Conservation (phyloP, 2,113 vertebrate genomes). For the Andinoacara biseriatus region DNA sequence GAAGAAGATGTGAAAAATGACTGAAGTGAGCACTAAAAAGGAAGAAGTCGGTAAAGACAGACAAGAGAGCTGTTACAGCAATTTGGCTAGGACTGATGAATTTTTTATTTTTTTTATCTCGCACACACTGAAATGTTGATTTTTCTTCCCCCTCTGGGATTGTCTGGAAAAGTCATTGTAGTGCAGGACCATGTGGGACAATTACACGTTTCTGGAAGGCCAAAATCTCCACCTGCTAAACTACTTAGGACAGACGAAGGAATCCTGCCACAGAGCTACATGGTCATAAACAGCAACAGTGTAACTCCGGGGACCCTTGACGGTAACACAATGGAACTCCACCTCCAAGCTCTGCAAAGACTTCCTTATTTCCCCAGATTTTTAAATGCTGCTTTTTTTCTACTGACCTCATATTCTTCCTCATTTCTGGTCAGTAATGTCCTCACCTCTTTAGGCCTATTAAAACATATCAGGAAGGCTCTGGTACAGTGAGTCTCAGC, state of each 20-base stretch:
- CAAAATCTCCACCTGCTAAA: constrained; percentile 45
- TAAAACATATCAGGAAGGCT: background rate
- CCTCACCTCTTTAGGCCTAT: background rate
- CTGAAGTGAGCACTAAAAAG: constrained; percentile 21
- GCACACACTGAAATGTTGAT: constrained; percentile 5
- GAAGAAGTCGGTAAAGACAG: constrained; percentile 23
- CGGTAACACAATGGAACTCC: constrained; percentile 20
- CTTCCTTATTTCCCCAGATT: constrained; percentile 20
- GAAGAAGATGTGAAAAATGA: constrained; percentile 45
- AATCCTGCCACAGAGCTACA: background rate
- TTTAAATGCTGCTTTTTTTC: background rate
- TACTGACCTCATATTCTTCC: constrained; percentile 34
- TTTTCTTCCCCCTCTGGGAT: constrained; percentile 12
- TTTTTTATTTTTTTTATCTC: constrained; percentile 19
- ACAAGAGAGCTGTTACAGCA: constrained; percentile 34
- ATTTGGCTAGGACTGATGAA: constrained; percentile 22
- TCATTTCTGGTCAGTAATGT: constrained; percentile 1
- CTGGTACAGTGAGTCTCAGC: background rate
- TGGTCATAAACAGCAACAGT: constrained; percentile 9
- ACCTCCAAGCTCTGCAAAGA: constrained; percentile 2
- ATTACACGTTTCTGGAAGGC: constrained; percentile 23
- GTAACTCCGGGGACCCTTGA: constrained; percentile 23
- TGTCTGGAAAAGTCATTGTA: constrained; percentile 53
- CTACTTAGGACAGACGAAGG: constrained; percentile 31
- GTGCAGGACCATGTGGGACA: constrained; percentile 15